Percentiles rank a stretch among this genome's conserved stretches.
Conservation (phyloP, 2,888 invertebrate species). For the Allophyes oxyacanthae region DNA sequence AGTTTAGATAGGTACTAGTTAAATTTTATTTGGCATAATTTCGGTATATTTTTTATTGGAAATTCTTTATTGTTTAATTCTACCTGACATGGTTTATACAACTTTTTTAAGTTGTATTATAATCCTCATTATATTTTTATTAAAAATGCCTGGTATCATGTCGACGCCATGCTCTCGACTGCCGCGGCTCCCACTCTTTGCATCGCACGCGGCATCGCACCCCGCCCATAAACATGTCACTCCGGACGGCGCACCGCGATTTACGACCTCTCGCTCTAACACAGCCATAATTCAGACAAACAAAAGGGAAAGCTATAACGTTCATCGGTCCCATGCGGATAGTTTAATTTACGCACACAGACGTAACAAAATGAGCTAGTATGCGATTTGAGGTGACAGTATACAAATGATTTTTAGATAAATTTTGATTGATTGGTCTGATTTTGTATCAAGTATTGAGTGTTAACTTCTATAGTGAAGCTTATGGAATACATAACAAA, state of each 20-base stretch:
- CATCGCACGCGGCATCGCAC: conserved; percentile 76
- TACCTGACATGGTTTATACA: too few species aligned
- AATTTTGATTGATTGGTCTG: conserved; percentile 34
- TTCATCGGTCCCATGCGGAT: conserved; percentile 88
- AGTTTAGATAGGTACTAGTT: too few species aligned
- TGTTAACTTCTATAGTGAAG: conserved; percentile 10
- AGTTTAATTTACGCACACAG: conserved; percentile 89
- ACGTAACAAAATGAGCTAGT: conserved; percentile 84
- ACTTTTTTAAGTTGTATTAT: too few species aligned
- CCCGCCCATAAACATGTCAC: conserved; percentile 90
- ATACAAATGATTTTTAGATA: conserved; percentile 67
- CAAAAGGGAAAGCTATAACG: conserved; percentile 89
- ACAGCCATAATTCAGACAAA: conserved; percentile 85
- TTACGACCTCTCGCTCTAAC: conserved; percentile 89
- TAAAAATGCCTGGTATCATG: conserved; percentile 35
- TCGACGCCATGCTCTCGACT: conserved; percentile 86
- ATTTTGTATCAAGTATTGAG: not conserved
- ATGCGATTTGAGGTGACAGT: conserved; percentile 76
- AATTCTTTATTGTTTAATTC: not conserved
- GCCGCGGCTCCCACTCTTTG: conserved; percentile 78
- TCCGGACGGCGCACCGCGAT: conserved; percentile 82
- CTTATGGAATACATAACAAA: not conserved
- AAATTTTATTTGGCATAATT: too few species aligned
- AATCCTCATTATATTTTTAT: too few species aligned
- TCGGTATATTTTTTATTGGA: too few species aligned